Base-by-base conservation (phyloP, 2,888 invertebrate genomes). In the Lasioglossum calceatum region DNA sequence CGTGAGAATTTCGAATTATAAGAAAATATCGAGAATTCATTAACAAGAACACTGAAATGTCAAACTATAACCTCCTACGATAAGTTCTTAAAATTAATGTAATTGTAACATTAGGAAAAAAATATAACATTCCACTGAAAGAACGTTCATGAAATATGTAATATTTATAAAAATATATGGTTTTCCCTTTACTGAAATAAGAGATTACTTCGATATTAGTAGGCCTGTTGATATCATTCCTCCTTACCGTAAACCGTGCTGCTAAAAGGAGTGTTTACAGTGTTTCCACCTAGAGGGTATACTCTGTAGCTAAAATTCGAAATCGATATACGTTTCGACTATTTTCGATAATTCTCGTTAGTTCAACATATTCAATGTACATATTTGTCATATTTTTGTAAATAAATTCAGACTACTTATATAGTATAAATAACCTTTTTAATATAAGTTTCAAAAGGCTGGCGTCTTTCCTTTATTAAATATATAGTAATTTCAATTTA, bases 191-290 rank as follows among this genome's bases (percentile, higher is more conserved):
- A 36, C 76, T 72, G 71, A 85, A 89, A 80, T 71, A 77, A 70
- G 19, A 83, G 93, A 94, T 94, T 94, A 87, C 75, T 88, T 83
- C 86, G 94, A 94, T 94, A 92, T 90, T 81, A 81, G 83, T 80
- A 76, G 81, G 88, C 82, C 61, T 76, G 77, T 90, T 84, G 81
- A 88, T 73, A 78, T 84, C 80, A 85, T 88, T 84, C 86, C 89
- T 82, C 88, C 94, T 93, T 92, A 94, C 94, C 93, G 88, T 92
- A 91, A 92, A 91, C 85, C 90, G 87, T 90, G 86, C 84, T 85
- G 86, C 87, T 84, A 81, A 93, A 93, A 93, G 91, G 92, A 92
- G 84, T 70, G 70, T 82, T 36, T 3, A 10, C 39, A 23, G 12
- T 32, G 64, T 32, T 84, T 78, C 80, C 79, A 77, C 50, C 85